These are phyloP conservation scores for Diuraphis noxia DNA, from an alignment of 1,140 invertebrate species.

Conservation along the genomic window DNA sequence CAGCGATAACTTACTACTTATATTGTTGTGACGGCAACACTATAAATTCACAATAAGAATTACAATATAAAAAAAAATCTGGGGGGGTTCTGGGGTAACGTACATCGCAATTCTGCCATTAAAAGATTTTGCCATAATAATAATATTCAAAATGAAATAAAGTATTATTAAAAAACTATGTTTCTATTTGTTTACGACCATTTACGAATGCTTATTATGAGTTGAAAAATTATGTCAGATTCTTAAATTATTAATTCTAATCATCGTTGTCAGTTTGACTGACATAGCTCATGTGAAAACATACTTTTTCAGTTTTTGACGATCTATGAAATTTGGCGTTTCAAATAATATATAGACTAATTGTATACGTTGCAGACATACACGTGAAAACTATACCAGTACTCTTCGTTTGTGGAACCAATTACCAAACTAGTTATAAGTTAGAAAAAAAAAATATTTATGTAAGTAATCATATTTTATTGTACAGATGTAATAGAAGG, in stretches of 20 bases:
- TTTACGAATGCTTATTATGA: not conserved
- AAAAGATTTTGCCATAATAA: not conserved
- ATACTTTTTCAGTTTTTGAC: too few relatives aligned
- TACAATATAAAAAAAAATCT: not conserved
- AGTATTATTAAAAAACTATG: not conserved
- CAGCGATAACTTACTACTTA: too few relatives aligned
- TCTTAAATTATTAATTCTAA: not conserved
- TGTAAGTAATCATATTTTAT: not conserved
- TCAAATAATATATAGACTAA: not conserved
- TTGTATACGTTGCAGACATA: not conserved
- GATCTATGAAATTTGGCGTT: not conserved
- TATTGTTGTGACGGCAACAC: too few relatives aligned
- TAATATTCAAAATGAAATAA: not conserved
- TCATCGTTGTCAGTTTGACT: too few relatives aligned
- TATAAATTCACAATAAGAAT: not conserved
- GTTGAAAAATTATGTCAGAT: not conserved
- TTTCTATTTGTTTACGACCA: not conserved
- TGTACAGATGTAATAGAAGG: too few relatives aligned
- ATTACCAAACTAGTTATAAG: too few relatives aligned
- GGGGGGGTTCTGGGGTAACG: too few relatives aligned
- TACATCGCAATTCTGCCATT: not conserved
- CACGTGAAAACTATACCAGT: not conserved
- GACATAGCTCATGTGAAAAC: too few relatives aligned
- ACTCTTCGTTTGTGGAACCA: not conserved
- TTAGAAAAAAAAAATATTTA: fast-evolving